These are phyloP conservation scores for Periparus ater DNA, from an alignment of 2,797 vertebrate genomes.

Conservation along the genomic window DNA sequence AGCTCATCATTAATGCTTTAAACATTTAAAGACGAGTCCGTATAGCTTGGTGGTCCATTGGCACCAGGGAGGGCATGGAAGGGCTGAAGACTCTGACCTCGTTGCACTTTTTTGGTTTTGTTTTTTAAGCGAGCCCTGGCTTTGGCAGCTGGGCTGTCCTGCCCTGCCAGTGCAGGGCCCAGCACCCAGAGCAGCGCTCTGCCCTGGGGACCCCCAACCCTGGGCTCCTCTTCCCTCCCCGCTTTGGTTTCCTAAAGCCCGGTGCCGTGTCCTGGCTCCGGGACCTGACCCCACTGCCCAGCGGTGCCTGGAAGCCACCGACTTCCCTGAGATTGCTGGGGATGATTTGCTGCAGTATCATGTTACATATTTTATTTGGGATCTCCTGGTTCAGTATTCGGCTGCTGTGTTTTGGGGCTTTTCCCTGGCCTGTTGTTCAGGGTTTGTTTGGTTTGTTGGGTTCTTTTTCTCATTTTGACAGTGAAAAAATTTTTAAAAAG, in stretches of 20 bases:
- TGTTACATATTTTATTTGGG: background rate
- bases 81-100: background rate
- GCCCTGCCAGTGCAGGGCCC: fast-evolving
- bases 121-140: background rate
- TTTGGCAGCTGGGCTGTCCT: background rate
- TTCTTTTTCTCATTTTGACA: background rate
- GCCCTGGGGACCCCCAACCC: background rate
- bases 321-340: background rate
- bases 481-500: background rate
- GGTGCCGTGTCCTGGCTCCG: fast-evolving
- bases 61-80: background rate
- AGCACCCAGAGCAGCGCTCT: background rate
- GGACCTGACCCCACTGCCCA: fast-evolving
- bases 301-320: fast-evolving
- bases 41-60: fast-evolving
- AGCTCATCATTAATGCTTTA: background rate
- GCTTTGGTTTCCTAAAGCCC: fast-evolving
- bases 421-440: background rate
- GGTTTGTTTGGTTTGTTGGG: background rate
- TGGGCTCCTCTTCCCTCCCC: fast-evolving
- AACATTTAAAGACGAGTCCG: background rate
- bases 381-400: too few relatives aligned
- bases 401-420: background rate
- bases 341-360: background rate
- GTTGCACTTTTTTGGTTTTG: background rate